Base-by-base conservation (phyloP, 2,888 invertebrate genomes). In the Napeogenes inachia region DNA sequence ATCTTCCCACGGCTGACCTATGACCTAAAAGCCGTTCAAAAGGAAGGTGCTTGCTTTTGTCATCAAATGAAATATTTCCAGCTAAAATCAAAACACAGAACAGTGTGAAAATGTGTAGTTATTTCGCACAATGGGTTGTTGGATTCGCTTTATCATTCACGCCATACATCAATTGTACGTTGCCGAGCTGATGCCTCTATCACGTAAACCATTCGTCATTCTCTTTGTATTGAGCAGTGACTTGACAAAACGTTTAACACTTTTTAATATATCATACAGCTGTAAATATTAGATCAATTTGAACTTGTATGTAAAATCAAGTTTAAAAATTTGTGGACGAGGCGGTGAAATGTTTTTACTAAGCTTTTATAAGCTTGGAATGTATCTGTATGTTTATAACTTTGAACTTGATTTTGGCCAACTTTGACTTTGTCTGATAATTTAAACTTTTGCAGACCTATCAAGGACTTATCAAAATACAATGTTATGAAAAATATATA, bases 241-340 rank as follows among this genome's bases (percentile, higher is more conserved):
- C 50, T 50, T 50, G 50, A n/a, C 50, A 30, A 50, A 50, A 50
- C 50, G 50, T 50, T 50, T 30, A 50, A 21, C 30, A 50, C 50
- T 50, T 50, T 50, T 50, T 50, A 50, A 10, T 50, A 6, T 21
- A 50, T 30, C 47, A 47, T 47, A 35, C 2, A 35, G 3, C 10
- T 42, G 8, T 42, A 42, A 6, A 42, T 42, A 3, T 42, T 42
- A 10, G 42, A 42, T 12, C 42, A 2, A 10, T 42, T 10, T 6
- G 10, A 10, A 12, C 12, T 42, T 10, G 3, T 10, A 42, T 42
- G 8, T 10, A 42, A 10, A 12, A 42, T 3, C 12, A 6, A 12
- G 12, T 42, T 42, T 21, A 21, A 21, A 21, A 21, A 1, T 21
- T 21, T 21, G 21, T 21, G 21, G 21, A 21, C n/a, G n/a, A 21